Base-by-base conservation (phyloP, 2,113 vertebrate genomes). In the Ophiodon elongatus region DNA sequence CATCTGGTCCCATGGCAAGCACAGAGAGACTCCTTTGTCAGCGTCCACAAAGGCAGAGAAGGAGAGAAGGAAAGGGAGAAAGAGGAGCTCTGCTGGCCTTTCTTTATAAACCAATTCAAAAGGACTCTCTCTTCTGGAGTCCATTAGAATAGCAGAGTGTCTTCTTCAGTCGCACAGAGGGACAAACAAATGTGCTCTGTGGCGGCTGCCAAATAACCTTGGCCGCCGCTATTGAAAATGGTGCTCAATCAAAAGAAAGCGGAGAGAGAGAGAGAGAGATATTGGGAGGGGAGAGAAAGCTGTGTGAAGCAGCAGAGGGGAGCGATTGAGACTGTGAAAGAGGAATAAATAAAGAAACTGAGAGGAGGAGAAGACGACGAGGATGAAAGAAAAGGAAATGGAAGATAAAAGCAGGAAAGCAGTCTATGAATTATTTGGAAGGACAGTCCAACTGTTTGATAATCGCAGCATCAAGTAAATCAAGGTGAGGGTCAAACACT, bases 211-310 rank as follows among this genome's bases (percentile, higher is more conserved):
- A 96, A 87, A 88, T 83, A 89, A 92, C 89, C 89, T 85, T 93
- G 92, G 88, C 95, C 92, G 89, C 94, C 94, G 94, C 89, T 85
- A 91, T 93, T 92, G 92, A 96, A 27, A 93, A 87, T 87, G 86
- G 87, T 91, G 94, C 93, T 95, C 95, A 82, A 80, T 95, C 83
- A 71, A 79, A 87, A 79, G 82, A 79, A 79, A 83, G 89, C 10
- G 90, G 92, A 85, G 94, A 87, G 93, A 73, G 52, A 50, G 45
- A 50, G 45, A 47, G 43, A 45, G 8, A n/a, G 52, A 54, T 80
- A 75, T 69, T 67, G 7, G 65, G 71, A 68, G 78, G 8, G 56
- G 65, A 78, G 37, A 76, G 84, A 63, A 43, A 80, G 74, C 67
- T 15, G 39, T 19, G 39, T 65, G 71, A 75, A 65, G 64, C 17